phyloP scores from a whole-genome alignment of 2,797 vertebrate genomes.

The Myotis planiceps region DNA sequence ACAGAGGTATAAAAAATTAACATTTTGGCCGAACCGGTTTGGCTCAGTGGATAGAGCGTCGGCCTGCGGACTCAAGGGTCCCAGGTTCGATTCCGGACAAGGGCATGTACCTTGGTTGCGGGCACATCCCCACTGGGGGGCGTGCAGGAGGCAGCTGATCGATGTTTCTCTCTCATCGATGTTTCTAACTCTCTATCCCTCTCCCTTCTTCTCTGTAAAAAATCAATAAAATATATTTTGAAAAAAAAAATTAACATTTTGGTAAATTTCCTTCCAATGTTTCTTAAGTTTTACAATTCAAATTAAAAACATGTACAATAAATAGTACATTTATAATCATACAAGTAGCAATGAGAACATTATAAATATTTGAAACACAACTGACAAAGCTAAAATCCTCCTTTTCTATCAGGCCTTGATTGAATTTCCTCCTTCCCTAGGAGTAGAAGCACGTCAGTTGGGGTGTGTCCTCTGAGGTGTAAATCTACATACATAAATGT shows the following conservation, averaged over 20 bases:
- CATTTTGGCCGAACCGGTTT: too few species aligned
- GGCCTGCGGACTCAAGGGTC: too few species aligned
- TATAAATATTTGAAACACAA: not conserved
- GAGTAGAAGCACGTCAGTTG: not conserved
- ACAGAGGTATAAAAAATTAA: not conserved
- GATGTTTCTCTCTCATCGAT: too few species aligned
- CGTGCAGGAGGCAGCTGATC: too few species aligned
- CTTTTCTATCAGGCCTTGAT: not conserved
- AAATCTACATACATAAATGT: too few species aligned
- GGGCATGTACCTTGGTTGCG: too few species aligned
- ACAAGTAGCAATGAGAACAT: not conserved
- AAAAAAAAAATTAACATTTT: slow-evolving; percentile 36
- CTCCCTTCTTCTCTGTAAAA: too few species aligned
- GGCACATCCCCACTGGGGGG: too few species aligned
- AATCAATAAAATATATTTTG: too few species aligned
- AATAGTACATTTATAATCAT: not conserved
- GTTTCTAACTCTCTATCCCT: too few species aligned
- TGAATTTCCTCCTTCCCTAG: not conserved
- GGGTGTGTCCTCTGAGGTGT: not conserved
- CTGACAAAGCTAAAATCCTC: not conserved
- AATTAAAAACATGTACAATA: not conserved
- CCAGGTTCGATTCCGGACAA: too few species aligned
- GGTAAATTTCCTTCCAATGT: not conserved
- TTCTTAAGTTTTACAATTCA: not conserved
- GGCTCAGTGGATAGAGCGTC: too few species aligned